Evolutionary conservation across 2,888 invertebrate species (phyloP).

Genomic region (Orthosia gothica): DNA sequence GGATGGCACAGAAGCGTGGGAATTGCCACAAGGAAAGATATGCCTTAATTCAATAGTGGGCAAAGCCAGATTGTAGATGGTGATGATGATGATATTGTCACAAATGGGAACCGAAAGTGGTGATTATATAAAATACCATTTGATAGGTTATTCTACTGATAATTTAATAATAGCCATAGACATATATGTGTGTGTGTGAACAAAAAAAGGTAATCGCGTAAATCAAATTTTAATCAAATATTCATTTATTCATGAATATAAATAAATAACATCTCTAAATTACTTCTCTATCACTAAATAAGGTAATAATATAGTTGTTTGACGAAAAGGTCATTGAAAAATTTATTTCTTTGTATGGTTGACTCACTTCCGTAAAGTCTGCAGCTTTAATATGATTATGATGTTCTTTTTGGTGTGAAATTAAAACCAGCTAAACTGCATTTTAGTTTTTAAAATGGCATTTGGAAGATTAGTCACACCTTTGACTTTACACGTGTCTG

Average conservation of each 20-base stretch:
- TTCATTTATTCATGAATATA: slow-evolving; percentile 14
- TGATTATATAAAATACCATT: too few relatives aligned
- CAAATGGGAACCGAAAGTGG: neutral
- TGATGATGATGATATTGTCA: neutral
- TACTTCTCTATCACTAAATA: slow-evolving; percentile 57
- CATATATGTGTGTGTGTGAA: neutral
- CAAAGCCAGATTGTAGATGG: too few relatives aligned
- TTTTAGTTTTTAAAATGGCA: slow-evolving; percentile 13
- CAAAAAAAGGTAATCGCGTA: neutral
- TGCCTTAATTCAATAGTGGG: too few relatives aligned
- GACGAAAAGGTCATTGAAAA: slow-evolving; percentile 64
- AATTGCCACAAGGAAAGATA: too few relatives aligned
- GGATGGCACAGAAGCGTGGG: too few relatives aligned
- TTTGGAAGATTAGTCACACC: slow-evolving; percentile 4
- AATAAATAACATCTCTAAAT: slow-evolving; percentile 43
- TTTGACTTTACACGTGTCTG: neutral
- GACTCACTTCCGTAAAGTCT: slow-evolving; percentile 57
- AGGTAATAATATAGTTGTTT: slow-evolving; percentile 49
- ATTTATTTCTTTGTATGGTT: slow-evolving; percentile 46
- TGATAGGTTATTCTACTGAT: neutral
- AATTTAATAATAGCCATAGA: neutral
- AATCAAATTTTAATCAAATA: slow-evolving; percentile 28
- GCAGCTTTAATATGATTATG: slow-evolving; percentile 33
- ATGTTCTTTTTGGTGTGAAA: slow-evolving; percentile 47
- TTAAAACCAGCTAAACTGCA: slow-evolving; percentile 13